Evolutionary conservation across 2,797 vertebrate species (phyloP).

Genomic region (Rhinogobio ventralis): DNA sequence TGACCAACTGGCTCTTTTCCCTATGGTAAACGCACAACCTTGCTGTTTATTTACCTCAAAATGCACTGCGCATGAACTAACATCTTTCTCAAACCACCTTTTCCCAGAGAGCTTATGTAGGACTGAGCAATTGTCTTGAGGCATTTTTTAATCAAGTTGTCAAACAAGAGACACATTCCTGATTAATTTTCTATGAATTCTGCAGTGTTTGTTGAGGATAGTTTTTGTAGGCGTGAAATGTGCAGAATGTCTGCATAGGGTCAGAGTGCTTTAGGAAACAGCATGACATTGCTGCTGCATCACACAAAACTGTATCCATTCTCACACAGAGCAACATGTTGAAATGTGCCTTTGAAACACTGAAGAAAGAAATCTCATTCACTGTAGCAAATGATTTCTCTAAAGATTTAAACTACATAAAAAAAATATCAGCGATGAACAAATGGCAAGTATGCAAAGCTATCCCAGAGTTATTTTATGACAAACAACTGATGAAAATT

Average conservation of each 20-base stretch:
- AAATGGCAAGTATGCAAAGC: background rate
- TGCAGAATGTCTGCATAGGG: background rate
- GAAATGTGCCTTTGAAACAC: background rate
- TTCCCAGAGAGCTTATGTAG: background rate
- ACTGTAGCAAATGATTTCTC: background rate
- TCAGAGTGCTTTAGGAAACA: background rate
- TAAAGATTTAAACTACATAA: background rate
- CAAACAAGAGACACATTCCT: slow-evolving; percentile 9
- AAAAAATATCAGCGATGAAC: slow-evolving; percentile 4
- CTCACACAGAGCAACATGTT: background rate
- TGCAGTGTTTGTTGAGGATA: background rate
- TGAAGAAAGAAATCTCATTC: background rate
- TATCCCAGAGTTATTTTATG: background rate
- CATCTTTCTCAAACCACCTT: background rate
- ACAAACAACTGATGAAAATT: background rate
- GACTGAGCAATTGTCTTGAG: slow-evolving; percentile 10
- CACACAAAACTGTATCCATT: background rate
- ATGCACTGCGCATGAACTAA: background rate
- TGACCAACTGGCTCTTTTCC: background rate
- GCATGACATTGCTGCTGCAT: background rate
- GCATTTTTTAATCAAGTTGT: slow-evolving; percentile 20
- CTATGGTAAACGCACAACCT: background rate
- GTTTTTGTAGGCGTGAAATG: background rate
- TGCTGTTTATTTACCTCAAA: background rate
- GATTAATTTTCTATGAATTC: background rate